Evolutionary conservation across 1,140 invertebrate species (phyloP).

Genomic region (Eubasilissa regina): DNA sequence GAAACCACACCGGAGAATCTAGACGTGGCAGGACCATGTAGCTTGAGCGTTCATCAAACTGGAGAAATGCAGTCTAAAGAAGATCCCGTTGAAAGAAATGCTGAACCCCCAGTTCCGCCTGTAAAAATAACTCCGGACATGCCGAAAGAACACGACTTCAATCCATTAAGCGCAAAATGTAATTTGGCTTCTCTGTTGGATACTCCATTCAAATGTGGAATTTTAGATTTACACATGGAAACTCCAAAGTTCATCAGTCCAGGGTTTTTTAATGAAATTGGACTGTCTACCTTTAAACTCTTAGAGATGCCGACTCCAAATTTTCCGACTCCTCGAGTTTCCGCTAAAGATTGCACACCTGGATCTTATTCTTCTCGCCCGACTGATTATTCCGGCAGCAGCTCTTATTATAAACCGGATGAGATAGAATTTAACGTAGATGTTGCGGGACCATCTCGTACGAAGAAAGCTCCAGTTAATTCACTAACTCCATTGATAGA

Average conservation of each 20-base stretch:
- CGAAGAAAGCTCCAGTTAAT: not conserved
- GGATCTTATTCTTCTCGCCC: constrained; percentile 50
- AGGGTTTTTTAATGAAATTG: constrained; percentile 22
- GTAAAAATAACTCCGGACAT: constrained; percentile 53
- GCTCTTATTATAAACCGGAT: constrained; percentile 59
- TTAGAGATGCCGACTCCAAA: constrained; percentile 55
- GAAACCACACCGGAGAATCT: not conserved
- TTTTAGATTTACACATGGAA: constrained; percentile 51
- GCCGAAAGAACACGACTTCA: constrained; percentile 38
- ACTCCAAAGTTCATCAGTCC: constrained; percentile 57
- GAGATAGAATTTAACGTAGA: constrained; percentile 52
- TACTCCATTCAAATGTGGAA: constrained; percentile 52
- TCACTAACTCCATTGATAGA: not conserved
- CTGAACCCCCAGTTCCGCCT: constrained; percentile 41
- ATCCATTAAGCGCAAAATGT: constrained; percentile 47
- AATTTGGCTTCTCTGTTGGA: constrained; percentile 52
- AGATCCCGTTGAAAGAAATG: not conserved
- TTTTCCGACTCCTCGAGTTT: constrained; percentile 39
- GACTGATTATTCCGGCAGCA: constrained; percentile 55
- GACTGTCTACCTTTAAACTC: constrained; percentile 48
- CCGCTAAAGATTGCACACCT: constrained; percentile 45
- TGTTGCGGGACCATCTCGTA: not conserved
- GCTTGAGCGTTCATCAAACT: too few species aligned
- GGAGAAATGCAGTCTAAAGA: not conserved
- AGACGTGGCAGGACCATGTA: not conserved